Conservation (phyloP, 2,113 vertebrate species). For the Peromyscus californicus region DNA sequence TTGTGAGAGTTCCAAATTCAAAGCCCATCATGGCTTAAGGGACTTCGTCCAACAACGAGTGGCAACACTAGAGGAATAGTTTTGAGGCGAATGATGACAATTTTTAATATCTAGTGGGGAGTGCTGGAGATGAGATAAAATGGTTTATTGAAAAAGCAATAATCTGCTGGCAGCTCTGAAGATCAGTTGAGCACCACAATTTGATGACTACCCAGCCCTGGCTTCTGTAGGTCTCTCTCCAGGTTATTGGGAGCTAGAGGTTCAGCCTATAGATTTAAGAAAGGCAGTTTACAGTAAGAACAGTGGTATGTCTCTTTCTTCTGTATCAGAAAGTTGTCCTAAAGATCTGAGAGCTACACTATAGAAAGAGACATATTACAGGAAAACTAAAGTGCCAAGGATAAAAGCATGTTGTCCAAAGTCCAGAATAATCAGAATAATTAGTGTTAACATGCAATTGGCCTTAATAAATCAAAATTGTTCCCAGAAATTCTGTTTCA, state of each 20-base stretch:
- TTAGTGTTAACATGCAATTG: not conserved
- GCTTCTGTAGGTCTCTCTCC: not conserved
- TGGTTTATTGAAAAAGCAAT: not conserved
- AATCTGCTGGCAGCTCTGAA: not conserved
- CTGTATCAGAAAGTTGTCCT: not conserved
- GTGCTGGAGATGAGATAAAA: not conserved
- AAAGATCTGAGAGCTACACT: not conserved
- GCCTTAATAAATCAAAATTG: not conserved
- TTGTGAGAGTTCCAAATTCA: not conserved
- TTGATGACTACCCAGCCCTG: not conserved
- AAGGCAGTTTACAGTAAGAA: not conserved
- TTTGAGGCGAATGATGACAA: not conserved
- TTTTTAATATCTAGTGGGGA: not conserved
- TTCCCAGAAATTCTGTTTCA: not conserved
- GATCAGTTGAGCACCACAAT: not conserved
- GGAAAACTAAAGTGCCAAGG: not conserved
- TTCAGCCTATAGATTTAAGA: not conserved
- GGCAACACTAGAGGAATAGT: not conserved
- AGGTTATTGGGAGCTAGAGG: too few relatives aligned
- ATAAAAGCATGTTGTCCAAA: conserved; percentile 23
- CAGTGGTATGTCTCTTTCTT: not conserved
- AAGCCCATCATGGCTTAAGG: not conserved
- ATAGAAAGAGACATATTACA: not conserved
- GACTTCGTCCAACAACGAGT: not conserved
- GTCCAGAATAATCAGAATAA: not conserved